phyloP scores from a whole-genome alignment of 2,113 vertebrate species.

The Pitta sordida region DNA sequence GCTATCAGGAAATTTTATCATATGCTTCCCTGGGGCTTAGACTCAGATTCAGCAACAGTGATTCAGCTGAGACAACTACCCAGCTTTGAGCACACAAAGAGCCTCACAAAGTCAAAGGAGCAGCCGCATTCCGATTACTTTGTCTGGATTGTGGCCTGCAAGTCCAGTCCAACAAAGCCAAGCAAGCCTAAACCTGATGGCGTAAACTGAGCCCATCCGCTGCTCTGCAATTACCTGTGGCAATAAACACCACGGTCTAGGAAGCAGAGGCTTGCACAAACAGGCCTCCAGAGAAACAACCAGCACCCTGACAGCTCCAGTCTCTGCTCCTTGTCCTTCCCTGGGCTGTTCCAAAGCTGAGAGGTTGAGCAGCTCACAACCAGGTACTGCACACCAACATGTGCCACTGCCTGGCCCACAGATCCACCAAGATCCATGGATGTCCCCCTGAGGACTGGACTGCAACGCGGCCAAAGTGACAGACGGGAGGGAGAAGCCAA shows the following conservation, averaged over 20 bases:
- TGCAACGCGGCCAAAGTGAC: rapidly evolving
- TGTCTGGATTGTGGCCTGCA: background rate
- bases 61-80: background rate
- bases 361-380: rapidly evolving
- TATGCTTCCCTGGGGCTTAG: background rate
- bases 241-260: background rate
- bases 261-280: conserved; percentile 44
- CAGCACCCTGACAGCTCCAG: background rate
- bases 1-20: background rate
- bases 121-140: background rate
- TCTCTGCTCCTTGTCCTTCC: background rate
- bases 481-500: background rate
- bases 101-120: background rate
- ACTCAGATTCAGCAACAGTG: background rate
- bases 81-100: background rate
- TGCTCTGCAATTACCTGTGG: background rate
- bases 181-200: conserved; percentile 37
- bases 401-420: background rate
- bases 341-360: background rate
- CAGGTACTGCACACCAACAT: rapidly evolving
- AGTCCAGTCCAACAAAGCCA: conserved; percentile 23
- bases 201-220: conserved; percentile 12
- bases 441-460: background rate
- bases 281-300: background rate
- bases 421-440: rapidly evolving